These are phyloP conservation scores for Isurus oxyrinchus DNA, from an alignment of 2,113 vertebrate genomes.

Conservation along the genomic window DNA sequence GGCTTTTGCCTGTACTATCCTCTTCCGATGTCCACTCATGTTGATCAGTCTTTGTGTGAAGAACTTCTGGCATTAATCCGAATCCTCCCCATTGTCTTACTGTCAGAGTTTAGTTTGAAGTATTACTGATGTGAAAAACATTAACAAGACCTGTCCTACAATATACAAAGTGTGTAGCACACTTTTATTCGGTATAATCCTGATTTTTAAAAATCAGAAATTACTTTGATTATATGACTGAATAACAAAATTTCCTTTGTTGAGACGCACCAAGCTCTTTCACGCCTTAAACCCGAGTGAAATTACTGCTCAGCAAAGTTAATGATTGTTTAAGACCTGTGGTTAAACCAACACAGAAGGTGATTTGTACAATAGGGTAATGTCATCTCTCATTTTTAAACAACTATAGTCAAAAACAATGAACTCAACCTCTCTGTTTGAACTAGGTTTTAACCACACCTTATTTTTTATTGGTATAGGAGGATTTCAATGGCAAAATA, in stretches of 20 bases:
- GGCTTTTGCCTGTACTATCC: not conserved
- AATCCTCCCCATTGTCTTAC: not conserved
- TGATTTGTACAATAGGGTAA: not conserved
- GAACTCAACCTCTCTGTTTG: not conserved
- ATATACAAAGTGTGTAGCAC: not conserved
- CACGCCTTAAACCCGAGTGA: not conserved
- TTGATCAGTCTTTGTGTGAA: not conserved
- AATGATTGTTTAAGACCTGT: conserved; percentile 19
- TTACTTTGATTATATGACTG: not conserved
- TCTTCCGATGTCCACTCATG: not conserved
- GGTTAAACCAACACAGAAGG: conserved; percentile 7
- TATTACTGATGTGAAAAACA: not conserved
- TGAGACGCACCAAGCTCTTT: not conserved
- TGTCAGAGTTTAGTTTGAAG: not conserved
- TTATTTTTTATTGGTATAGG: conserved; percentile 3
- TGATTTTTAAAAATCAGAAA: not conserved
- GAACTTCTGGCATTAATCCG: not conserved
- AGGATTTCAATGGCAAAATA: conserved; percentile 32
- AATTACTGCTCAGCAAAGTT: conserved; percentile 6
- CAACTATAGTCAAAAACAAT: conserved; percentile 17
- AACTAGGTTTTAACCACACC: conserved; percentile 24
- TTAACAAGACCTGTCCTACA: not conserved
- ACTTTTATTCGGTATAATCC: not conserved
- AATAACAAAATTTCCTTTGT: not conserved
- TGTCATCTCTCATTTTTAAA: not conserved